Conservation (phyloP, 2,888 invertebrate genomes). For the Dyspetes luteomarginatus region DNA sequence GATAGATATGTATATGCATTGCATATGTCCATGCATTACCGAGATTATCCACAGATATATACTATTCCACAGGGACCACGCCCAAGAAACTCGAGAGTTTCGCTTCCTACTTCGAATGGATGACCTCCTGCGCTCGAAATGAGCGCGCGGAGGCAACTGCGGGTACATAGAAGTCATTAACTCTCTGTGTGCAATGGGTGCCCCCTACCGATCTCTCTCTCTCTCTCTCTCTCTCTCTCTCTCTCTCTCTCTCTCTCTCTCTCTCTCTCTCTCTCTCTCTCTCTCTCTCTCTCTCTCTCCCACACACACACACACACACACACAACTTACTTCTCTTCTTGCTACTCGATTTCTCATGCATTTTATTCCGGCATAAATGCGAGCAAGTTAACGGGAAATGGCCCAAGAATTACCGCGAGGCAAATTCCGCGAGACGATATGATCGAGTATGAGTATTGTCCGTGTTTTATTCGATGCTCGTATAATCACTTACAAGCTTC, state of each 20-base stretch:
- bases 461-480: neutral
- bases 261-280: neutral
- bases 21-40: neutral
- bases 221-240: neutral
- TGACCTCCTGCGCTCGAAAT: conserved; percentile 54
- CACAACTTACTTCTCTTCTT: no score
- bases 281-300: neutral
- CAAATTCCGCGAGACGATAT: conserved; percentile 11
- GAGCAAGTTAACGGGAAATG: conserved; percentile 37
- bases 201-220: conserved; percentile 10
- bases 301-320: no score
- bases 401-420: conserved; percentile 22
- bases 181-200: conserved; percentile 23
- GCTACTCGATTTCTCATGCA: conserved; percentile 2
- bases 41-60: conserved; percentile 27
- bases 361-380: conserved; percentile 13
- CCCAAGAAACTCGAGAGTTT: conserved; percentile 57
- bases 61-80: conserved; percentile 52
- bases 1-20: neutral
- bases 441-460: neutral
- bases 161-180: conserved; percentile 44
- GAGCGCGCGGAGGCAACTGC: conserved; percentile 27
- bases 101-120: conserved; percentile 57
- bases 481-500: neutral
- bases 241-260: neutral